Conservation (phyloP, 2,113 vertebrate species). For the Colistium nudipinnis region DNA sequence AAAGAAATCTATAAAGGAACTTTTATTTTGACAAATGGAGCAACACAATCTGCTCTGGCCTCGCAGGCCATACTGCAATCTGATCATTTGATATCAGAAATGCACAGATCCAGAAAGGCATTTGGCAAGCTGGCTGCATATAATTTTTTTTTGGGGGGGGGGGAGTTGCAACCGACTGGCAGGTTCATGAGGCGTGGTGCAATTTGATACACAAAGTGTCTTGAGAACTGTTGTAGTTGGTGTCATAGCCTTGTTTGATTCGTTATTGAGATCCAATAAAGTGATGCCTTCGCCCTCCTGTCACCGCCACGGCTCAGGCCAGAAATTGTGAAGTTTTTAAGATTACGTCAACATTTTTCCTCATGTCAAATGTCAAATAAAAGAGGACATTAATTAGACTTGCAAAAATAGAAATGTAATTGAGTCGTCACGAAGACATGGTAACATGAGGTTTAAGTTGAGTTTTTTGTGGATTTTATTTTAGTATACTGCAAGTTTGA, state of each 20-base stretch:
- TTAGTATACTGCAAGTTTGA: background rate
- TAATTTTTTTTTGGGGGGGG: constrained; percentile 56
- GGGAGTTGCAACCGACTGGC: constrained; percentile 56
- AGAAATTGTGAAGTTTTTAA: constrained; percentile 27
- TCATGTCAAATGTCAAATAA: constrained; percentile 42
- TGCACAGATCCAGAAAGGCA: constrained; percentile 43
- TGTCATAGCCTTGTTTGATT: constrained; percentile 43
- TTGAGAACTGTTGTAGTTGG: constrained; percentile 33
- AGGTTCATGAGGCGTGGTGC: constrained; percentile 66
- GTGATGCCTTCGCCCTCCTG: constrained; percentile 18
- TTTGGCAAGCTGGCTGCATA: constrained; percentile 50
- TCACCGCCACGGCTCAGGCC: constrained; percentile 28
- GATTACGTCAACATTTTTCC: constrained; percentile 31
- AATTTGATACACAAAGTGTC: constrained; percentile 52
- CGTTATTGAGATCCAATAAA: constrained; percentile 44
- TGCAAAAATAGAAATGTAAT: constrained; percentile 3
- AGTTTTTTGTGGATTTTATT: no score
- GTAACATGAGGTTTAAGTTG: no score
- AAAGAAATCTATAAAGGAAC: constrained; percentile 49
- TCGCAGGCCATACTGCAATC: constrained; percentile 49
- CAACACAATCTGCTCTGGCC: constrained; percentile 41
- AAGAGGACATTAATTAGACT: constrained; percentile 18
- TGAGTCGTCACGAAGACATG: background rate
- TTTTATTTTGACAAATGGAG: constrained; percentile 58
- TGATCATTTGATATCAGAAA: constrained; percentile 61